These are phyloP conservation scores for Muscicapa striata DNA, from an alignment of 2,797 vertebrate species.

Conservation along the genomic window DNA sequence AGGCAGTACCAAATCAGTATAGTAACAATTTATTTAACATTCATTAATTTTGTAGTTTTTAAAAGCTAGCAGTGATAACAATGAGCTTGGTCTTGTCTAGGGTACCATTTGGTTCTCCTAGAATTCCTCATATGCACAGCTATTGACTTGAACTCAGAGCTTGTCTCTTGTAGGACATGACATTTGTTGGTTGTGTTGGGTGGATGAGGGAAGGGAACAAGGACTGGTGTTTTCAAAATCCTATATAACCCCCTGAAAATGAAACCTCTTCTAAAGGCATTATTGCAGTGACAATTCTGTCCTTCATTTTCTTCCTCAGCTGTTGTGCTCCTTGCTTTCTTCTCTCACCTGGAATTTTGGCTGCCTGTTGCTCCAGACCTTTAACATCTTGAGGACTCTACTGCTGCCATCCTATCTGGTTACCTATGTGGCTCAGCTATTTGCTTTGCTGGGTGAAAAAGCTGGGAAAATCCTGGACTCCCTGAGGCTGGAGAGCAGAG, in stretches of 20 bases:
- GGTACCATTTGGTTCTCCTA: neutral
- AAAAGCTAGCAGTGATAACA: neutral
- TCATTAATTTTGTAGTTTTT: neutral
- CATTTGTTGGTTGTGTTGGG: neutral
- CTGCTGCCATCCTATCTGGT: slow-evolving; percentile 19
- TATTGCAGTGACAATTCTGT: neutral
- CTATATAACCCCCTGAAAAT: neutral
- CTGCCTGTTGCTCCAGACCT: slow-evolving; percentile 30
- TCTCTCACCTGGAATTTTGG: slow-evolving; percentile 33
- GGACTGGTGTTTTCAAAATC: neutral
- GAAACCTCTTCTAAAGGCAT: neutral
- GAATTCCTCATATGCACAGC: neutral
- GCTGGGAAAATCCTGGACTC: slow-evolving; percentile 1
- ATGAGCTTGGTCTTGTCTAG: neutral
- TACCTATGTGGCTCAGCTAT: neutral
- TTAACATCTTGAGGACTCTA: neutral
- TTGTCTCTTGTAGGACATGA: neutral
- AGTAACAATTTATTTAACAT: neutral
- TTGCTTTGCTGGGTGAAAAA: neutral
- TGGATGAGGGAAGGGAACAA: neutral
- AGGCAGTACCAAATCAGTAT: neutral
- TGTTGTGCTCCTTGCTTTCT: slow-evolving; percentile 2
- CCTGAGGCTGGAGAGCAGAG: neutral
- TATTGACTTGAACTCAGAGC: neutral
- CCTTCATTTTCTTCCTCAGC: slow-evolving; percentile 28